Evolutionary conservation across 1,140 invertebrate species (phyloP), one percentile per base, ranked within the genome.

Genomic region (Brachionus koreanus): DNA sequence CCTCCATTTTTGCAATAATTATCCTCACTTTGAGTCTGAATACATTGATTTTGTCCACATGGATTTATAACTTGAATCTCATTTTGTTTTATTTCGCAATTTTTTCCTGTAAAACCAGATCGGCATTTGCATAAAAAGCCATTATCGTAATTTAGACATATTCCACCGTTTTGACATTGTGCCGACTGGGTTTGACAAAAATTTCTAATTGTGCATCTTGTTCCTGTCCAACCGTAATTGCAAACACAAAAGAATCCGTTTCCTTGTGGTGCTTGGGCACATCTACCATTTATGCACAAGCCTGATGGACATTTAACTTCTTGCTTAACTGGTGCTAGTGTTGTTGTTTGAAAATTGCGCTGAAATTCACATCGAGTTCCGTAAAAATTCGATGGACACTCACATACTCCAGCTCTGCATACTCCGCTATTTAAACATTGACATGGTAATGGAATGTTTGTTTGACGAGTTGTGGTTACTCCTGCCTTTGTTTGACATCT

Each of bases 181-280:
- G 61, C 57, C 23, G 19, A 29, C 39, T 49, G 16, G 12, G 61
- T 25, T 67, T 65, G 37, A 52, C 79, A 82, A 67, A 46, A 43
- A 46, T 82, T 82, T 67, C 76, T n/a, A 25, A 79, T 65, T 19
- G 33, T 79, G 25, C 76, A 79, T 39, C 76, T 57, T 33, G 76
- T n/a, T 13, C 76, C 76, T 23, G 76, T 61, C 76, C 76, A 79
- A 5, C 76, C 76, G 29, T 33, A 25, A 49, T 79, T 79, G 35
- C 76, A 79, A n/a, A 79, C 19, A 33, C 76, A 79, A 65, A 61
- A 79, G 12, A 65, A 79, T 9, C 35, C 76, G 19, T 29, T 43
- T 19, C 76, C 76, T 57, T 35, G 46, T 61, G 75, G 43, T 12
- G 39, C 39, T n/a, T 79, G 19, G 3, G 49, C 49, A 52, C 76